Evolutionary conservation across 92 coral and sea anemone genomes (phyloP), one percentile per base, ranked within the genome.

Genomic region (Zoanthus solanderi): DNA sequence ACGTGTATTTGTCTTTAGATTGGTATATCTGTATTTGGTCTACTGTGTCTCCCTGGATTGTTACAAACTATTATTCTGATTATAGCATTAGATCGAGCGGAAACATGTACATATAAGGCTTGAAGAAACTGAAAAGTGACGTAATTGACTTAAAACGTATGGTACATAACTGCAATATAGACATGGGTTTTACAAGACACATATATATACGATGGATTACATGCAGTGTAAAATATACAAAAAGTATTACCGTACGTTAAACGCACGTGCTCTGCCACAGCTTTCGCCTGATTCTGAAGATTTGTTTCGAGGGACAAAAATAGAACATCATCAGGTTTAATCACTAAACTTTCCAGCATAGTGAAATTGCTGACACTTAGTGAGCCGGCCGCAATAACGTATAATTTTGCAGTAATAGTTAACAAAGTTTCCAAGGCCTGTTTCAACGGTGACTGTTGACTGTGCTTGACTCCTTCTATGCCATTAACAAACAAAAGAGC

Each of bases 311-410:
- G 69, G 46, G 90, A 61, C 79, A 88, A 85, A 16, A 56, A 42
- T n/a, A 92, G 88, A 4, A 94, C 56, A 72, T 94, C 98, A 48
- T 76, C 94, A 4, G 88, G 79, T 29, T 88, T 83, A n/a, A 90
- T 78, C 17, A 94, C 94, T 6, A 88, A 47, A 1, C 88, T 86
- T 7, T 57, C 71, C 9, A 96, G 88, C 65, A 82, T 95, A 15
- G 53, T 65, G 48, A 81, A 95, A 15, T 60, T 56, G 54, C 80
- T 83, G n/a, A 75, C 88, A 31, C 83, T 76, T 4, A 92, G n/a
- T 11, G 66, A 89, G 8, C 98, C 92, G 34, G 88, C 87, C 29
- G 87, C 92, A 72, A 96, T 82, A n/a, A 95, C 93, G 79, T 79
- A 95, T 10, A 87, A 78, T 42, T 78, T 91, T 17, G 79, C 79